These are phyloP conservation scores for Heliconius ethilla DNA, from an alignment of 2,888 invertebrate genomes.

Conservation along the genomic window DNA sequence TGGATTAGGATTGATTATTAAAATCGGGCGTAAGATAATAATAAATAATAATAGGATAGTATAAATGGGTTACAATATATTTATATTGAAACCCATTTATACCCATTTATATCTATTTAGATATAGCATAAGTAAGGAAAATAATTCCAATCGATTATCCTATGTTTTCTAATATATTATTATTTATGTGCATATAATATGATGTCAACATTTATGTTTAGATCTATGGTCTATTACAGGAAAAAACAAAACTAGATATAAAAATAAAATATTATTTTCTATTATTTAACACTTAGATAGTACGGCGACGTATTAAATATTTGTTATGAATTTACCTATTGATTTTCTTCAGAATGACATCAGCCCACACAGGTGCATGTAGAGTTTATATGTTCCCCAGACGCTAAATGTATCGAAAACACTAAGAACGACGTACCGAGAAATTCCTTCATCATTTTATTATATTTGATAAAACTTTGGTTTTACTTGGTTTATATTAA, in stretches of 20 bases:
- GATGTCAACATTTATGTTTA: neutral
- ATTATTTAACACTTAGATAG: neutral
- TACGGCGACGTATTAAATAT: neutral
- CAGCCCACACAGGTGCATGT: constrained; percentile 44
- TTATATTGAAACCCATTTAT: too few species aligned
- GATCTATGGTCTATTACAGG: neutral
- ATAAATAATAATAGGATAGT: neutral
- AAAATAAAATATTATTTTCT: too few species aligned
- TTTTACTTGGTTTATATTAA: neutral
- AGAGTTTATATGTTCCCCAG: constrained; percentile 45
- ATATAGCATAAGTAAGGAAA: neutral
- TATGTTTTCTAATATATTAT: neutral
- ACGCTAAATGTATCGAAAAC: neutral
- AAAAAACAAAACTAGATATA: too few species aligned
- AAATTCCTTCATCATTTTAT: neutral
- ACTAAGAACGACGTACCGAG: neutral
- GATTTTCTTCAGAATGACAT: constrained; percentile 44
- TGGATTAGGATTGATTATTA: too few species aligned
- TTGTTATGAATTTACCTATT: constrained; percentile 22
- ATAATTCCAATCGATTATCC: neutral
- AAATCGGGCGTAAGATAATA: too few species aligned
- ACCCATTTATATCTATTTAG: neutral
- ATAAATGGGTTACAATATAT: neutral
- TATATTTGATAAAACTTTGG: neutral
- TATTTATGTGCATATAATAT: neutral